A percentile compares a stretch with the other conserved stretches of the same genome.
Evolutionary conservation across 2,888 invertebrate species (phyloP).

Genomic region (Machimus rusticus): DNA sequence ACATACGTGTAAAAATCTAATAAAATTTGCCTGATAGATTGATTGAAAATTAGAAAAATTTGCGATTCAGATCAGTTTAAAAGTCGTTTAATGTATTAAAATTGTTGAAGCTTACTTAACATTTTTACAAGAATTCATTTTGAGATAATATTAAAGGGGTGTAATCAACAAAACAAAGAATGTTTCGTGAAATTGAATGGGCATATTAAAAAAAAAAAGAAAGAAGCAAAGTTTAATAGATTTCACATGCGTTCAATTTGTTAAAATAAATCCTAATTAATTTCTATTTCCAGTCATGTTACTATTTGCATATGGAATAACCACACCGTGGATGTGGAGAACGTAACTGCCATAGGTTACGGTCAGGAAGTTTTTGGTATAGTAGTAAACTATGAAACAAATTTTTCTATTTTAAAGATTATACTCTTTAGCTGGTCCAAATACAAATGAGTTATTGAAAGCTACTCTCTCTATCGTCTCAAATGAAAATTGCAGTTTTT

Average conservation of each 20-base stretch:
- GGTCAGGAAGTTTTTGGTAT: slow-evolving; percentile 34
- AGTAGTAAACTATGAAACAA: not conserved
- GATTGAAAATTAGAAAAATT: too few relatives aligned
- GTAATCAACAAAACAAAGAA: too few relatives aligned
- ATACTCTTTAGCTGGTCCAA: slow-evolving; percentile 17
- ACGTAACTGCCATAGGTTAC: slow-evolving; percentile 28
- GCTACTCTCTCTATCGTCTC: slow-evolving; percentile 15
- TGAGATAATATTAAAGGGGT: too few relatives aligned
- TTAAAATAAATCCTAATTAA: not conserved
- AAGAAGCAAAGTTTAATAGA: not conserved
- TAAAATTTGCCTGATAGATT: too few relatives aligned
- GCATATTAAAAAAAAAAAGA: too few relatives aligned
- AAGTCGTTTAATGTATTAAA: too few relatives aligned
- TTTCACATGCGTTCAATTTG: not conserved
- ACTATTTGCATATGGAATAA: slow-evolving; percentile 25
- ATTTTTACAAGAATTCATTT: too few relatives aligned
- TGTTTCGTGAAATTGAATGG: too few relatives aligned
- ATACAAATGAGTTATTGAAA: slow-evolving; percentile 16
- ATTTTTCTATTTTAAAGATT: not conserved
- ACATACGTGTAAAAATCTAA: too few relatives aligned
- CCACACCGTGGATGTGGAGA: not conserved
- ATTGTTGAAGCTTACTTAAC: too few relatives aligned
- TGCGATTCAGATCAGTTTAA: too few relatives aligned
- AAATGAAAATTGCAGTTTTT: slow-evolving; percentile 14
- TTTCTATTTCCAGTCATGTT: not conserved